phyloP scores from a whole-genome alignment of 2,888 invertebrate genomes.

The Drosophila tripunctata region DNA sequence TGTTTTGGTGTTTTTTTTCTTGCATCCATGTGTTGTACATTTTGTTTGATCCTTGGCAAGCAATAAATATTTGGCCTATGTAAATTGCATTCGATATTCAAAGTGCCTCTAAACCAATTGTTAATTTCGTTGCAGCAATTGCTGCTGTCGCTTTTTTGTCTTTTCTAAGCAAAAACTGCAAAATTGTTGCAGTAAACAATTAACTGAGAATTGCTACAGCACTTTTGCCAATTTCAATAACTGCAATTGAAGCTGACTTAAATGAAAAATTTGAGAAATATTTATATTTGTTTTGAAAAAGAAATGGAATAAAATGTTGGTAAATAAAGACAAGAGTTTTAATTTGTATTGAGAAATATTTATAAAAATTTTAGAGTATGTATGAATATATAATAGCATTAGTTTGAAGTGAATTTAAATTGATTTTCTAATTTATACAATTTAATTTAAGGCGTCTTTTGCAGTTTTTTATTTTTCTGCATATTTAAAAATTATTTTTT shows the following conservation, averaged over 20 bases:
- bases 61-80: conserved; percentile 60
- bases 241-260: conserved; percentile 17
- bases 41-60: conserved; percentile 43
- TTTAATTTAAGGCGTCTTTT: neutral
- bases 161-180: conserved; percentile 11
- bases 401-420: too few species aligned
- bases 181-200: conserved; percentile 15
- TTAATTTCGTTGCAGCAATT: conserved; percentile 35
- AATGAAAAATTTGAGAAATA: conserved; percentile 27
- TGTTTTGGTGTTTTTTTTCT: neutral
- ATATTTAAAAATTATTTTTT: neutral
- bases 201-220: conserved; percentile 15
- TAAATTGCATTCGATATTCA: conserved; percentile 47
- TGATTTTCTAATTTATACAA: too few species aligned
- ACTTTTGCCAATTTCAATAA: conserved; percentile 35
- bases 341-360: neutral
- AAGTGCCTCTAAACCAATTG: conserved; percentile 28
- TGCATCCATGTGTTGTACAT: conserved; percentile 26
- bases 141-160: conserved; percentile 6
- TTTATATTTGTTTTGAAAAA: conserved; percentile 22
- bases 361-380: neutral
- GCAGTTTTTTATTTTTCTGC: neutral
- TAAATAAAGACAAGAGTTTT: too few species aligned
- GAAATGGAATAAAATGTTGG: too few species aligned
- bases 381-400: too few species aligned